phyloP scores from a whole-genome alignment of 1,140 invertebrate species.

The Bombus pascuorum region DNA sequence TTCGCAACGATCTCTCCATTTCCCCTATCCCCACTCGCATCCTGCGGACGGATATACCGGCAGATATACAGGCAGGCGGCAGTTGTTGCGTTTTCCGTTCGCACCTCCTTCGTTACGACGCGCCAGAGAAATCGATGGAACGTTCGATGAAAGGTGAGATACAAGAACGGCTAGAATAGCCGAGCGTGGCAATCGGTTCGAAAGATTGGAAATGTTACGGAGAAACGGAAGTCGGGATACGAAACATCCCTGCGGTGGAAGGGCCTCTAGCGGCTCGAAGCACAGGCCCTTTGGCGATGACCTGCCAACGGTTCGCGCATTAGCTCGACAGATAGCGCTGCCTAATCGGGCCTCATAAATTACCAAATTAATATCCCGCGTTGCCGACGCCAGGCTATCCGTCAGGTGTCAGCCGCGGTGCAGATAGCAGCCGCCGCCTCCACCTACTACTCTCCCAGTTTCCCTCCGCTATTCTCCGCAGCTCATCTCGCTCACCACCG shows the following conservation, averaged over 20 bases:
- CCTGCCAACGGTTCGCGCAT: conserved; percentile 79
- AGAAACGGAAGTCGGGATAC: neutral
- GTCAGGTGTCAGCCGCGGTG: conserved; percentile 78
- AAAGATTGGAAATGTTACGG: neutral
- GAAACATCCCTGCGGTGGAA: conserved; percentile 48
- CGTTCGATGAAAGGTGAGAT: no score
- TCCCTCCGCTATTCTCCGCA: conserved; percentile 48
- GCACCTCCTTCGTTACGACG: no score
- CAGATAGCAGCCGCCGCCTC: conserved; percentile 74
- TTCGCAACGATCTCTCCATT: neutral
- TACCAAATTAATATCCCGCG: conserved; percentile 82
- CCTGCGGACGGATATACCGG: neutral
- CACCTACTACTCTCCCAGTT: conserved; percentile 57
- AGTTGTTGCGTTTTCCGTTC: neutral
- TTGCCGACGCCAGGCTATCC: conserved; percentile 77
- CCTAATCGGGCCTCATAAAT: conserved; percentile 82
- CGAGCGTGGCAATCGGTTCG: rapidly evolving
- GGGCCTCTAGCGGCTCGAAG: conserved; percentile 65
- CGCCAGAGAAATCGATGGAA: no score
- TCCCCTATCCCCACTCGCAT: neutral
- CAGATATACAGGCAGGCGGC: no score
- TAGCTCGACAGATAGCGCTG: conserved; percentile 79
- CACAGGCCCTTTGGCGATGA: conserved; percentile 73
- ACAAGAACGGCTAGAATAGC: no score
- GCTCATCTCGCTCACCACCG: conserved; percentile 46